Base-by-base conservation (phyloP, 1,140 invertebrate species). In the Drosophila busckii region DNA sequence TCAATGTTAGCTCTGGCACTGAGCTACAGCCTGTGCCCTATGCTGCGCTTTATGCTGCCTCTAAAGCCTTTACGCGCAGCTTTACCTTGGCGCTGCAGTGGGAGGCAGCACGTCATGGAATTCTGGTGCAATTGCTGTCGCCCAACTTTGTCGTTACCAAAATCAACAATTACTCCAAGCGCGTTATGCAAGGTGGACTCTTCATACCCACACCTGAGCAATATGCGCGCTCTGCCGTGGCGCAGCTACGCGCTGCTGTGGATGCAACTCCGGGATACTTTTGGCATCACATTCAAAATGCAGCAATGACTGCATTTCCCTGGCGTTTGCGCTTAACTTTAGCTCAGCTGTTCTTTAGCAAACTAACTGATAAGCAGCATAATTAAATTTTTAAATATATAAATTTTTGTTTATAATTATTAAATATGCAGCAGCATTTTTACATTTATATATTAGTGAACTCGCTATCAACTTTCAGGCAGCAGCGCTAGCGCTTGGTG, bases 61-160 rank as follows among this genome's bases (percentile, higher is more conserved):
- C 94, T 0, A 98, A 97, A 90, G 68, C 70, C 0, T 87, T 63
- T 26, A 70, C 65, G 3, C 76, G 67, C 4, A 80, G 68, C 13
- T 63, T 87, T 1, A 87, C 85, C n/a, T 12, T 80, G 9, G 68
- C 94, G 0, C 85, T 97, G 5, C 89, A 93, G 22, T 91, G 92
- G 22, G 96, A 98, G 87, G 97, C 96, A 62, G 88, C 90, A 2
- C 83, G 88, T 5, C 88, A 90, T 38, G 94, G 94, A 0, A 91
- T 97, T 22, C 91, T 91, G 5, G 90, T 98, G 6, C 96, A 98
- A 84, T 94, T 95, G 80, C 84, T 97, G n/a, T 91, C 93, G 0
- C 96, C 96, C 0, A 91, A 95, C 42, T 97, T 96, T 82, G 92
- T 97, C 2, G 93, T 93, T 16, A 97, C 96, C 0, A 96, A 96